Evolutionary conservation across 2,888 invertebrate genomes (phyloP), one percentile per base, ranked within the genome.

Genomic region (Allacma fusca): DNA sequence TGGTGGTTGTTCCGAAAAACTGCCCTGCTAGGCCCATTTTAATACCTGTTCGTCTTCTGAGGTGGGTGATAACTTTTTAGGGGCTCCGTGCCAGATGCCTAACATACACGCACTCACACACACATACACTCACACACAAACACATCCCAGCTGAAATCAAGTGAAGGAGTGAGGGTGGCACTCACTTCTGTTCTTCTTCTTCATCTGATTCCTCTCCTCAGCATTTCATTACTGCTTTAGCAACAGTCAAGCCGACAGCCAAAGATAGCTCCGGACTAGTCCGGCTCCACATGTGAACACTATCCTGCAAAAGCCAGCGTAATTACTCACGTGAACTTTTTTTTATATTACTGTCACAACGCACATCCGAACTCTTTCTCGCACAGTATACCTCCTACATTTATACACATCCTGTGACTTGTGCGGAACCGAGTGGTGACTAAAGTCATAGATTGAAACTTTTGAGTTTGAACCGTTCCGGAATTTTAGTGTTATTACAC

Each of bases 121-220:
- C 44, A 75, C 72, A 65, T 44, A 40, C 43, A 26, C 44, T 24
- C 74, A 62, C 70, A 78, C 69, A 64, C 64, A 68, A 40, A 78
- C 71, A 75, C 64, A 62, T 40, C 34, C 12, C 29, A 71, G 70
- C 19, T 26, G 70, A 77, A 70, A 79, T 77, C 74, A 80, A 68
- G 69, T 78, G 75, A 72, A 79, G 78, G 79, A 82, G 83, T 81
- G 83, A 83, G 83, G 83, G 83, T 83, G 83, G 83, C 81, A 62
- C 77, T 71, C 75, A 75, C 77, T 78, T 73, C 73, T 78, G 62
- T 57, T 78, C 79, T 74, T 75, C 80, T 57, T 72, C 72, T 59
- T 59, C 59, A 72, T 28, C 74, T 70, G 64, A 43, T 28, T 74
- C 71, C 72, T 44, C 43, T 64, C 64, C 43, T 68, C 75, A 67